Evolutionary conservation across 2,797 vertebrate species (phyloP).

Genomic region (Halcyon leucocephala): DNA sequence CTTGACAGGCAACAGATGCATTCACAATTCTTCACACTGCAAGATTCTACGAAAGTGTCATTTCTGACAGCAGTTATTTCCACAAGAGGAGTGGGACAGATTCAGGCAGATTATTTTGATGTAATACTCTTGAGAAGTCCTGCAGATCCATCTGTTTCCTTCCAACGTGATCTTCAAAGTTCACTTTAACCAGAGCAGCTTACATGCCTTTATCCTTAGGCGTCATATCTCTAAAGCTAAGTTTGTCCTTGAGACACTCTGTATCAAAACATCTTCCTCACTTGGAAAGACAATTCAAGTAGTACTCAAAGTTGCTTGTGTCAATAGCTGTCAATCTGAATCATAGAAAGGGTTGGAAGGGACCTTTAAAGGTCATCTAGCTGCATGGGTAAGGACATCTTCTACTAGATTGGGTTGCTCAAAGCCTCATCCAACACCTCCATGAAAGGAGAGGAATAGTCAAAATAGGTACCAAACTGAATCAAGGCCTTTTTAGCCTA

Average conservation of each 20-base stretch:
- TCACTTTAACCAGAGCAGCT: neutral
- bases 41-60: neutral
- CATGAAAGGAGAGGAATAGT: neutral
- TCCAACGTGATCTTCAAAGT: neutral
- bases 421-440: neutral
- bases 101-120: neutral
- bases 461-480: neutral
- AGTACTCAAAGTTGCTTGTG: neutral
- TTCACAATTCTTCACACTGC: neutral
- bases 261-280: neutral
- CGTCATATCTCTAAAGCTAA: neutral
- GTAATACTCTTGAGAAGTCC: neutral
- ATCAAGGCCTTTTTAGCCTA: neutral
- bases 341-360: neutral
- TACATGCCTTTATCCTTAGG: neutral
- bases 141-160: neutral
- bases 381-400: neutral
- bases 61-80: neutral
- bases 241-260: neutral
- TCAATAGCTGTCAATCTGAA: neutral
- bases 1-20: neutral
- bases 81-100: neutral
- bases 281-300: neutral
- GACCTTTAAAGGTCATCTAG: neutral
- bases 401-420: neutral